Base-by-base conservation (phyloP, 2,113 vertebrate species). In the Alces alces region DNA sequence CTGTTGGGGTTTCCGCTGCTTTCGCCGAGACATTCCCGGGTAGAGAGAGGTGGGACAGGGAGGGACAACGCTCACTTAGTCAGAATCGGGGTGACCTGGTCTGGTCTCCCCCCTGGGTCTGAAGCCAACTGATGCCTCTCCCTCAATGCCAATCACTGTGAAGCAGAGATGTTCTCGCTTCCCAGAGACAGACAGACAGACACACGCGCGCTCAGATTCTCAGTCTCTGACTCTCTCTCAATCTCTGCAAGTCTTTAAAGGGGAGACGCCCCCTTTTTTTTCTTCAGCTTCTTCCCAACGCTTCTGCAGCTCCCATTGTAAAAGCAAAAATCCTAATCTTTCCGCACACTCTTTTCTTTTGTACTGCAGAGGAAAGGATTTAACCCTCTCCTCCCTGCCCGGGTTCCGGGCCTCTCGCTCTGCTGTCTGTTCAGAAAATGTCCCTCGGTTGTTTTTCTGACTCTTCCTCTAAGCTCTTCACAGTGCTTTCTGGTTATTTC, bases 1-100 rank as follows among this genome's bases (percentile, higher is more conserved):
- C 96, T 99, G 98, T 39, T 99, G 98, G 91, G 98, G 98, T 89
- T 98, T 98, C 96, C 98, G 98, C 95, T 99, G 98, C 97, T 99
- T 99, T 87, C 98, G 98, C 89, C 98, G 98, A 97, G 98, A 98
- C 98, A 99, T 99, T 96, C 96, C 97, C 88, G 94, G 79, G 93
- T 87, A 64, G 76, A 57, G 94, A 95, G 93, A 96, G 93, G 47
- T 94, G 85, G 97, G 96, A 76, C 78, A 92, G 94, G 97, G 96
- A 97, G 96, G 97, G 93, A 93, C 97, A 64, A 92, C 43, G 83
- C 95, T 93, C 96, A 89, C 97, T 96, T 36, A 86, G 93, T 94
- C 93, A 95, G 66, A 91, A 89, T 92, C 57, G 28, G 95, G 97
- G 95, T 89, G 94, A 97, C 94, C 92, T 70, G 97, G 50, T 94